Evolutionary conservation across 1,140 invertebrate genomes (phyloP), one percentile per base, ranked within the genome.

Genomic region (Periplaneta americana): DNA sequence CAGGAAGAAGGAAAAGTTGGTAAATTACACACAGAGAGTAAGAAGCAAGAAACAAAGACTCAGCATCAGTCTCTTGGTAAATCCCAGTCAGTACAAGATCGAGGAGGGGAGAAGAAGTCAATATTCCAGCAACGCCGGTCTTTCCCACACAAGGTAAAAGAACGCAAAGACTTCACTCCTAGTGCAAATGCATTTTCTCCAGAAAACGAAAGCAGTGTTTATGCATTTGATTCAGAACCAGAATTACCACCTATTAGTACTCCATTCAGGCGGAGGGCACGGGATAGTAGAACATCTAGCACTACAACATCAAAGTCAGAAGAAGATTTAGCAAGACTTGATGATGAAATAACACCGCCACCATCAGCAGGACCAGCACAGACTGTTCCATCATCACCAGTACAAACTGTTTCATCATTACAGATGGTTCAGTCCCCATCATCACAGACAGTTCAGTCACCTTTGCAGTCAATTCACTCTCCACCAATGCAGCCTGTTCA

Each of bases 171-270:
- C 36, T 82, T 81, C 17, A 86, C 83, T 8, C 89, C 89, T 11
- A 92, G 88, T 84, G 86, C 89, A 0, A 91, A 90, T 82, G 93
- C 93, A 2, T 94, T 94, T 86, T 93, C 92, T 1, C 91, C 91
- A 0, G 91, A 93, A 83, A 93, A 94, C 84, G 93, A 94, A 84
- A 92, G 92, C 57, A 93, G 92, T 83, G 92, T 94, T 36, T 94
- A 94, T 84, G 93, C 93, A 1, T 94, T 94, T 86, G 92, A 93
- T 82, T 92, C 91, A 48, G 92, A 91, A 18, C 89, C 87, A 82
- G 91, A 90, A 82, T 83, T 87, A 15, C 81, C 83, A 35, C 90
- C 91, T 5, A 86, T 91, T 17, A 90, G 84, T 66, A 92, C 91
- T 1, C 92, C 92, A 2, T 93, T 93, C 84, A 85, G 92, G 39